phyloP scores from a whole-genome alignment of 2,797 vertebrate genomes.

The Acipenser oxyrinchus region DNA sequence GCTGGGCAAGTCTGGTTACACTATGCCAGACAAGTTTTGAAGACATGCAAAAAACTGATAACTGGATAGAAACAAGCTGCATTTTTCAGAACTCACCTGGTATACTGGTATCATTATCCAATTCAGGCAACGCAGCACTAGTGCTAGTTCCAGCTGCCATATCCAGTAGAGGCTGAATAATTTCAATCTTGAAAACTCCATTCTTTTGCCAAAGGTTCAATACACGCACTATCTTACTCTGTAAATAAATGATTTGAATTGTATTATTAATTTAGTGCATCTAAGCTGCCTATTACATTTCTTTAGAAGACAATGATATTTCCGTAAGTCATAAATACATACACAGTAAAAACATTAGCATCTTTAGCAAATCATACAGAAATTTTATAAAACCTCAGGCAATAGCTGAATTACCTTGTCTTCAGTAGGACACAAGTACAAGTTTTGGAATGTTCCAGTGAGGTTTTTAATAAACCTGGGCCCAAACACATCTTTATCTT shows the following conservation, averaged over 20 bases:
- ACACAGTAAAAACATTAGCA: too few species aligned
- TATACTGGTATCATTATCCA: slow-evolving; percentile 75
- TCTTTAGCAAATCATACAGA: too few species aligned
- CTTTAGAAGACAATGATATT: too few species aligned
- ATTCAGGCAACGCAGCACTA: slow-evolving; percentile 47
- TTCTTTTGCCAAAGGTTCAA: slow-evolving; percentile 99
- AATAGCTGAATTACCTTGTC: slow-evolving; percentile 72
- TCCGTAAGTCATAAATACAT: too few species aligned
- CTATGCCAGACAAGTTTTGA: too few species aligned
- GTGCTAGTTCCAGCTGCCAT: slow-evolving; percentile 83
- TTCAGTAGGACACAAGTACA: slow-evolving; percentile 91
- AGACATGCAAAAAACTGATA: too few species aligned
- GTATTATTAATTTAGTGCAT: too few species aligned
- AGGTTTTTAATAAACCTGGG: slow-evolving; percentile 98
- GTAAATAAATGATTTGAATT: slow-evolving; percentile 16
- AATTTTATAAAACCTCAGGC: too few species aligned
- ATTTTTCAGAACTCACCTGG: slow-evolving; percentile 48
- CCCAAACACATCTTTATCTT: slow-evolving; percentile 96
- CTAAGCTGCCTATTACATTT: too few species aligned
- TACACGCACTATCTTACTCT: slow-evolving; percentile 97
- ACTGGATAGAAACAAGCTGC: too few species aligned
- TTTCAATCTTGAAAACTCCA: slow-evolving; percentile 93
- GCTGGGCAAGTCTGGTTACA: too few species aligned
- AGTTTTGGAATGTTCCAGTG: slow-evolving; percentile 91
- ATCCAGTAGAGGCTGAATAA: slow-evolving; percentile 93